Percentiles rank a stretch among this genome's conserved stretches.
Conservation (phyloP, 2,888 invertebrate species). For the Drosophila nigritarsus region DNA sequence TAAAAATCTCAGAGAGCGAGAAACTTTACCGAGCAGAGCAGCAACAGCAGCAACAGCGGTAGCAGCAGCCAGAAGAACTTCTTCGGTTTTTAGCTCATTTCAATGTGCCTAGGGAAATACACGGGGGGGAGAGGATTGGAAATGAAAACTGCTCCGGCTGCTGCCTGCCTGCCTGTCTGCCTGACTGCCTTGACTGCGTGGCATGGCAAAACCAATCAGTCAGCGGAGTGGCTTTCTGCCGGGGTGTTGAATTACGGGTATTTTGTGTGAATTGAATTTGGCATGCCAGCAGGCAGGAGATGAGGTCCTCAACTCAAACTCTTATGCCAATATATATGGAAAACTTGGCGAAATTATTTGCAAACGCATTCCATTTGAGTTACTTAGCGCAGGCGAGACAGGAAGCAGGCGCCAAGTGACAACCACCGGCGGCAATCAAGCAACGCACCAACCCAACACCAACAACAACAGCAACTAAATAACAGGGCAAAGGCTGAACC, state of each 20-base stretch:
- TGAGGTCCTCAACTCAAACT: constrained; percentile 2
- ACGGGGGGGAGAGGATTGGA: neutral
- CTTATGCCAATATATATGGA: constrained; percentile 9
- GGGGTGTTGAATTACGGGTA: constrained; percentile 80
- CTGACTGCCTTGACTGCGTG: constrained; percentile 1
- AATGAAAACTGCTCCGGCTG: constrained; percentile 14
- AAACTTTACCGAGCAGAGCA: constrained; percentile 36
- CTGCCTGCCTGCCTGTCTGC: constrained; percentile 3
- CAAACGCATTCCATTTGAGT: constrained; percentile 75
- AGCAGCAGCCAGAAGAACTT: constrained; percentile 1
- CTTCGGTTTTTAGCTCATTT: constrained; percentile 65
- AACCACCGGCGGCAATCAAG: constrained; percentile 77
- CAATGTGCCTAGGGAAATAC: constrained; percentile 65
- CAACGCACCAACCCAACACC: constrained; percentile 8
- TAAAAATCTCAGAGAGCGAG: constrained; percentile 68
- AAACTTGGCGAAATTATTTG: constrained; percentile 65
- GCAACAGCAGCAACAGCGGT: neutral
- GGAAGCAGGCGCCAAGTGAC: constrained; percentile 63
- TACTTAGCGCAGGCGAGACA: constrained; percentile 48
- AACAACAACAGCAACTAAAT: constrained; percentile 34
- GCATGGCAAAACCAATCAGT: constrained; percentile 75
- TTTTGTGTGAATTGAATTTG: constrained; percentile 81
- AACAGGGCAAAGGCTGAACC: constrained; percentile 47
- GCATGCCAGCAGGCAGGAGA: constrained; percentile 43
- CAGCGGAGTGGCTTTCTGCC: constrained; percentile 71